Base-by-base conservation (phyloP, 2,797 vertebrate species). In the Sciurus carolinensis region DNA sequence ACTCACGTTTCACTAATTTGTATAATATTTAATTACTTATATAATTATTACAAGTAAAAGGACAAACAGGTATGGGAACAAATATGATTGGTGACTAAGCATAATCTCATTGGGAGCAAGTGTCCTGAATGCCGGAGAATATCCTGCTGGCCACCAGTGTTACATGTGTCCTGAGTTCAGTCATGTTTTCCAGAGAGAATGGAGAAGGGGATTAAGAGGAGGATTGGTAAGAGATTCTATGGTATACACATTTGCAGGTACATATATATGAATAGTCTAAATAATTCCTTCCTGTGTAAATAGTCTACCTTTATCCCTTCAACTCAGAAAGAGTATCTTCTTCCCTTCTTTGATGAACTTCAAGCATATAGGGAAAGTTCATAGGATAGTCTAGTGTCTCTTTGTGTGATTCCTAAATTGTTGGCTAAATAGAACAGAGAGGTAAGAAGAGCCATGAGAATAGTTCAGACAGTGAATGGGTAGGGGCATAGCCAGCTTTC, bases 291-390 rank as follows among this genome's bases (percentile, higher is more conserved):
- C 26, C 44, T 54, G 1, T 22, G 62, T 69, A 33, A 95, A 39
- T 39, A n/a, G 10, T 85, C 50, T 15, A 92, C 47, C n/a, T 24
- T 88, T 72, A 84, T 54, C 12, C 14, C 50, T 92, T 88, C 72
- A 69, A 57, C 33, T 84, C 42, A 90, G 47, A 92, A 92, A 93
- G 39, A 64, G 87, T 26, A 33, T 26, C 22, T 86, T 92, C 7
- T 54, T 90, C 59, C 50, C 69, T 90, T 90, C 30, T 81, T 44
- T 20, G 57, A 52, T 81, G 18, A 85, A 75, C 52, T 95, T 75
- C 17, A 72, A 5, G 52, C 47, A 86, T 14, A 28, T 9, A 30
- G 17, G 84, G 30, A 44, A 66, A 85, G 7, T 14, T 57, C 59
- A 79, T 10, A 66, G 69, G 36, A 28, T 42, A 90, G 57, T 24